Conservation (phyloP, 2,888 invertebrate species). For the Caenorhabditis sp. region DNA sequence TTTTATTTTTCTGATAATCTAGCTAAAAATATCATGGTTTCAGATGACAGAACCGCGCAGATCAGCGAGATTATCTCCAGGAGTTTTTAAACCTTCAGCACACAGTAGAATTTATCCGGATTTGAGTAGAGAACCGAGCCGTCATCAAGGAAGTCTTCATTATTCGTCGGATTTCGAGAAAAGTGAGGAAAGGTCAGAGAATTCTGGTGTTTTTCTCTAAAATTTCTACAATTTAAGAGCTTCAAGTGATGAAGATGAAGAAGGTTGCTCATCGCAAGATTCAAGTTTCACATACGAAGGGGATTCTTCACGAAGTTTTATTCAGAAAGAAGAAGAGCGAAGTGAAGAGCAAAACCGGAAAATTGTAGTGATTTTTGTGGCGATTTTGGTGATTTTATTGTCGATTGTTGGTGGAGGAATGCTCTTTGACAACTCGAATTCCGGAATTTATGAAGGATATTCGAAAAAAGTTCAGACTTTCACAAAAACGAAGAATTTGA, state of each 20-base stretch:
- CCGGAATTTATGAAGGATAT: constrained; percentile 12
- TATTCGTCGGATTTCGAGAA: not conserved
- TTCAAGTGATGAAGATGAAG: constrained; percentile 15
- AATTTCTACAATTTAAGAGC: not conserved
- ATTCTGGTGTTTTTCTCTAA: not conserved
- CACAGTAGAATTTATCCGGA: constrained; percentile 10
- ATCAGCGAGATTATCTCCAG: constrained; percentile 2
- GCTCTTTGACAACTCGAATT: not conserved
- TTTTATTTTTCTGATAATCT: too few relatives aligned
- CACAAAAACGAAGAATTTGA: constrained; percentile 5
- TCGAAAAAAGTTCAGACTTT: not conserved
- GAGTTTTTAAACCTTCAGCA: not conserved
- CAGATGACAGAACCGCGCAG: constrained; percentile 1
- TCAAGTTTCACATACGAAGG: constrained; percentile 9
- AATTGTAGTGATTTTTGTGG: not conserved
- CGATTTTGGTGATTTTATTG: not conserved
- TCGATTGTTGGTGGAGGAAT: not conserved
- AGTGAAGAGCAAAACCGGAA: constrained; percentile 4
- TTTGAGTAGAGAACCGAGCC: constrained; percentile 7
- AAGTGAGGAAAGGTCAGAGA: not conserved
- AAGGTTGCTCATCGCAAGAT: constrained; percentile 11
- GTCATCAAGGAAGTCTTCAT: not conserved
- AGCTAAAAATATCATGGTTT: too few relatives aligned
- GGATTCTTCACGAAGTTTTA: not conserved
- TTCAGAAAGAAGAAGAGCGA: too few relatives aligned